Base-by-base conservation (phyloP, 2,113 vertebrate species). In the Pomatostomus ruficeps region DNA sequence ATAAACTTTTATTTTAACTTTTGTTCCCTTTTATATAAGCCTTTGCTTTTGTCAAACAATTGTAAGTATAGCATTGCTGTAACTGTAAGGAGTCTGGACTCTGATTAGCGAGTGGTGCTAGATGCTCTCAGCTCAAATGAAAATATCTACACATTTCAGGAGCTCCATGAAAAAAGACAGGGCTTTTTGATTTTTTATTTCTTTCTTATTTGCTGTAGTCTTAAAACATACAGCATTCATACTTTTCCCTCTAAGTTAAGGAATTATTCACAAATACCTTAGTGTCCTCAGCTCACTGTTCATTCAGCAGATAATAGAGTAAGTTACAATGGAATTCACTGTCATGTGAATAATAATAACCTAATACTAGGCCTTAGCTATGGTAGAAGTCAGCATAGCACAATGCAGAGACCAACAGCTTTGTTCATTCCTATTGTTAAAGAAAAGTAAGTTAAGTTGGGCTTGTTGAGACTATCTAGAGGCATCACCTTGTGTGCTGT, bases 401-500 rank as follows among this genome's bases (percentile, higher is more conserved):
- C 46, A 85, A 54, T 58, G 45, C 65, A 88, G 77, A 95, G 66
- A 94, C 77, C 70, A 85, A 89, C 54, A 94, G 71, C 77, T 93
- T 87, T 93, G 17, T 72, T 76, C 73, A 49, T 65, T 89, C 38
- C 51, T 62, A 17, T n/a, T 78, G 48, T 85, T 72, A 91, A 66
- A 75, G 72, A 59, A 68, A 84, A 95, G 77, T 61, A 72, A 94
- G 66, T 46, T 59, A 70, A 95, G 79, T 22, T 75, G 63, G 61
- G 59, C 67, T 92, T 89, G 16, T 23, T 78, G 67, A 90, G 59
- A 89, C 65, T 89, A 71, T 94, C 74, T 62, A 33, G 85, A 72
- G 49, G 26, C 92, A 83, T 91, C 96, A 88, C 91, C 85, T 70
- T 48, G 52, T 45, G 95, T 95, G 81, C 54, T 94, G 76, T 94